Percentiles rank a stretch among this genome's conserved stretches.
phyloP scores from a whole-genome alignment of 2,113 vertebrate species.

The Muntiacus reevesi region DNA sequence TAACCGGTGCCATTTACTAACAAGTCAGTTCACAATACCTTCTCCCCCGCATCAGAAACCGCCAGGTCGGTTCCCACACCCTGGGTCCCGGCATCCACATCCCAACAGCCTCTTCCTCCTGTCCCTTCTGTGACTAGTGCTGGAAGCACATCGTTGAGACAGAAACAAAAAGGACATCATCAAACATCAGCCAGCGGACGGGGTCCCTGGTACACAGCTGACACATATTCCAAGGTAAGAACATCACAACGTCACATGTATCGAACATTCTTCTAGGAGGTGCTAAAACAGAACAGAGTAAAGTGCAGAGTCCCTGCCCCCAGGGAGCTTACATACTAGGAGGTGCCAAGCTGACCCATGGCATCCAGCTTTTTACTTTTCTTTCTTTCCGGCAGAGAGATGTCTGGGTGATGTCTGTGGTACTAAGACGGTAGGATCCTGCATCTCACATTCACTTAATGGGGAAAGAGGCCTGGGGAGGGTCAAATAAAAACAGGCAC shows the following conservation, averaged over 20 bases:
- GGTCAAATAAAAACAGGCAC: not conserved
- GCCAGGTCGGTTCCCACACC: constrained; percentile 66
- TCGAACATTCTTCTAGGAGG: not conserved
- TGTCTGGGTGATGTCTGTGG: not conserved
- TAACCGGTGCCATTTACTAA: not conserved
- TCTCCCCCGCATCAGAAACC: constrained; percentile 64
- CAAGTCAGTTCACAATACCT: constrained; percentile 77
- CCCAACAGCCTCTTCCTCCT: constrained; percentile 70
- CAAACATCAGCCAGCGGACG: not conserved
- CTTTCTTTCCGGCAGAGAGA: not conserved
- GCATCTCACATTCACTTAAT: not conserved
- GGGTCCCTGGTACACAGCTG: not conserved
- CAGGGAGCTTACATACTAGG: constrained; percentile 26
- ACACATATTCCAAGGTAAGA: not conserved
- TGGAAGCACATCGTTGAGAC: constrained; percentile 53
- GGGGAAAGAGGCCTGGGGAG: not conserved
- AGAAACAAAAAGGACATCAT: constrained; percentile 67
- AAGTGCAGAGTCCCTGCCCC: not conserved
- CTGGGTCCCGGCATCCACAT: constrained; percentile 48
- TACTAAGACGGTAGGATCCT: not conserved
- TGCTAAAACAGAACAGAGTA: not conserved
- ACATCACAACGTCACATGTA: not conserved
- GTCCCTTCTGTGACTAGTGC: constrained; percentile 73
- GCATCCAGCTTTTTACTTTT: not conserved
- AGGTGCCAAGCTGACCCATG: not conserved